phyloP scores from a whole-genome alignment of 2,113 vertebrate genomes.

The Bothrops jararaca region DNA sequence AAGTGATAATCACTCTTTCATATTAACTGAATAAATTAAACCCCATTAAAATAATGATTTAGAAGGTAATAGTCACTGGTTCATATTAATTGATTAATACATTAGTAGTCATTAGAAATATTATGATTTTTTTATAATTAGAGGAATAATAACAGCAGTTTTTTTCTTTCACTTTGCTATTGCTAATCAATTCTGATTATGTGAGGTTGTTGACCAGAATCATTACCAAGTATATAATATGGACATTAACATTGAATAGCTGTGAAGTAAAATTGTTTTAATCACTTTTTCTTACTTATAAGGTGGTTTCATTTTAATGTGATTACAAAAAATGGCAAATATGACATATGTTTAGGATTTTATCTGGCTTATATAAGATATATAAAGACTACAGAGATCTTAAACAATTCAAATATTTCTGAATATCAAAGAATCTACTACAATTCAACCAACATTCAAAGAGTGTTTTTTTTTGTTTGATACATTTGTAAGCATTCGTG shows the following conservation, averaged over 20 bases:
- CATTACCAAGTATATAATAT: background rate
- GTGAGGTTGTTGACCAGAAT: background rate
- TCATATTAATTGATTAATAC: background rate
- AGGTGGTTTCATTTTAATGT: no score
- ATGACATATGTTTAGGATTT: no score
- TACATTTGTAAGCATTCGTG: no score
- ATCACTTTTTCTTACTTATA: no score
- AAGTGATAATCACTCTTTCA: background rate
- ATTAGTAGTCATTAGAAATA: background rate
- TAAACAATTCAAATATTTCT: no score
- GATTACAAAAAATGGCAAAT: no score
- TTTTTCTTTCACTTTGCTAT: background rate
- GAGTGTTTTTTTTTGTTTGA: no score
- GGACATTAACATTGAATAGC: background rate
- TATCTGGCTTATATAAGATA: no score
- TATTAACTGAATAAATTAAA: background rate
- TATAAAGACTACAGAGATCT: no score
- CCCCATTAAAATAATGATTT: background rate
- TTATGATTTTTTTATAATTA: background rate
- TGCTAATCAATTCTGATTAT: background rate
- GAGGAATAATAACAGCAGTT: background rate
- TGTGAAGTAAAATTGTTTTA: background rate
- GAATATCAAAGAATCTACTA: no score
- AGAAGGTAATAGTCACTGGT: background rate
- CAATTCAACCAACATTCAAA: no score